Conservation (phyloP, 2,113 vertebrate genomes). For the Chitala chitala region DNA sequence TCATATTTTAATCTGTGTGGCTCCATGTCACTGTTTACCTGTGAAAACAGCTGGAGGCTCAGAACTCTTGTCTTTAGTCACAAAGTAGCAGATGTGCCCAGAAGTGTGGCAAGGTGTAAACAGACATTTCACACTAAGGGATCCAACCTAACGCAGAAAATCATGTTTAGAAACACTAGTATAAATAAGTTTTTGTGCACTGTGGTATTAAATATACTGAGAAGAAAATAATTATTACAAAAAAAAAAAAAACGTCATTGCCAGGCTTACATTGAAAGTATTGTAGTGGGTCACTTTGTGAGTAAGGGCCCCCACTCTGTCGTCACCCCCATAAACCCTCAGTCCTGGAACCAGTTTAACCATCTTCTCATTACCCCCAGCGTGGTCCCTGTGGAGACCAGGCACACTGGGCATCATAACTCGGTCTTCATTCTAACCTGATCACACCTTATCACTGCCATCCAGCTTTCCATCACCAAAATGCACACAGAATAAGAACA, state of each 20-base stretch:
- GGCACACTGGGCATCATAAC: background rate
- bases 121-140: constrained; percentile 85
- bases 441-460: no score
- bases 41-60: constrained; percentile 92
- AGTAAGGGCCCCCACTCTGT: constrained; percentile 80
- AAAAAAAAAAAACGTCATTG: background rate
- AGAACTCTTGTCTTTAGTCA: constrained; percentile 77
- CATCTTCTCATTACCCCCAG: constrained; percentile 91
- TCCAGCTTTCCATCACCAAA: no score
- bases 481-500: no score
- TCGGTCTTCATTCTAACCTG: no score
- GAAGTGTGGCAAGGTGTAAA: constrained; percentile 93
- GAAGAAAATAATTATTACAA: no score
- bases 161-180: no score
- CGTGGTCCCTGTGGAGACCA: constrained; percentile 78
- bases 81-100: constrained; percentile 94
- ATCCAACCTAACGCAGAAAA: constrained; percentile 81
- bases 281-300: constrained; percentile 81
- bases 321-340: constrained; percentile 83
- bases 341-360: constrained; percentile 77
- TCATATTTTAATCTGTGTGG: background rate
- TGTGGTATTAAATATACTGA: no score
- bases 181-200: no score
- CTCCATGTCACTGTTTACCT: constrained; percentile 56
- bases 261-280: constrained; percentile 72